A percentile compares a stretch with the other conserved stretches of the same genome.
These are phyloP conservation scores for Callospermophilus lateralis DNA, from an alignment of 2,113 vertebrate genomes.

Conservation along the genomic window DNA sequence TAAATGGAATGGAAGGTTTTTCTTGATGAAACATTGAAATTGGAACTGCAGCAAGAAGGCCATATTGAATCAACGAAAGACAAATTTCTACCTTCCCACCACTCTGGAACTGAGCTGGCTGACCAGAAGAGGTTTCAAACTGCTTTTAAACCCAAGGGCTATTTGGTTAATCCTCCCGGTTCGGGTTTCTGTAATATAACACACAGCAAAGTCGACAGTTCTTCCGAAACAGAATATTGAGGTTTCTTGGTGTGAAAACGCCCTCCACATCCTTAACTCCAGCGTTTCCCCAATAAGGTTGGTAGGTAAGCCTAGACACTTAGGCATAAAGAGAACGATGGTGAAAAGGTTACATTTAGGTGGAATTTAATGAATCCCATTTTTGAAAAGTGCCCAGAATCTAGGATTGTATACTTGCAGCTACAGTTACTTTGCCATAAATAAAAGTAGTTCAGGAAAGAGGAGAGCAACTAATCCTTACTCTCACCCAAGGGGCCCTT, in stretches of 20 bases:
- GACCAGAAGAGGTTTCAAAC: not conserved
- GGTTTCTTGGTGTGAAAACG: not conserved
- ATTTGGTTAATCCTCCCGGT: not conserved
- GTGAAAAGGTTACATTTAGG: not conserved
- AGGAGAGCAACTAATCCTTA: not conserved
- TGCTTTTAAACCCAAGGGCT: not conserved
- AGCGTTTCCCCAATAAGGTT: not conserved
- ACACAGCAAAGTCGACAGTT: not conserved
- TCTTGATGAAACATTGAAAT: not conserved
- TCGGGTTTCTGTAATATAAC: conserved; percentile 1
- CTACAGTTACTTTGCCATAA: not conserved
- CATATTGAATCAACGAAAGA: not conserved
- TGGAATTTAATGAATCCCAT: not conserved
- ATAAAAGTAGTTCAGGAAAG: not conserved
- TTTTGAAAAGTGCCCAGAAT: conserved; percentile 35
- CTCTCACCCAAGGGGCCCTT: not conserved
- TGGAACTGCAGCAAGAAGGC: not conserved
- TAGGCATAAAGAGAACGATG: not conserved
- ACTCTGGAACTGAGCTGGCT: not conserved
- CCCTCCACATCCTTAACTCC: not conserved
- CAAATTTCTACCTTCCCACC: not conserved
- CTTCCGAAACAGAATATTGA: not conserved
- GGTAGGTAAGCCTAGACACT: not conserved
- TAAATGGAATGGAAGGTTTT: not conserved
- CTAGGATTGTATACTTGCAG: not conserved